A percentile compares a stretch with the other conserved stretches of the same genome.
phyloP scores from a whole-genome alignment of 2,888 invertebrate species.

The Brachylomia viminalis region DNA sequence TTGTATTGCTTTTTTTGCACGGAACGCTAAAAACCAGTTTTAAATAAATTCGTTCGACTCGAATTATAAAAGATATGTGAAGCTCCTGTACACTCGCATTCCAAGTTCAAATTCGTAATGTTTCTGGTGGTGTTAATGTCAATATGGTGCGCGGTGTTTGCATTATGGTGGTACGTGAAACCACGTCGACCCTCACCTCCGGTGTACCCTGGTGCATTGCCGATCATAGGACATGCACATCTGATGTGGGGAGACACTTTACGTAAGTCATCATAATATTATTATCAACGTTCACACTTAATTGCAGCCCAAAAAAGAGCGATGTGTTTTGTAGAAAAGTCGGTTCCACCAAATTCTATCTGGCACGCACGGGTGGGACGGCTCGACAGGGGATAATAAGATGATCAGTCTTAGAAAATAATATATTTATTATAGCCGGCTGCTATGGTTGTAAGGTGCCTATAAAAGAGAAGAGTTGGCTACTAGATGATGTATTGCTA shows the following conservation, averaged over 20 bases:
- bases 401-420: too few species aligned
- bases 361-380: too few species aligned
- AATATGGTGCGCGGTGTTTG: slow-evolving; percentile 6
- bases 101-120: neutral
- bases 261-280: neutral
- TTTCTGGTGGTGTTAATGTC: neutral
- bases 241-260: neutral
- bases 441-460: too few species aligned
- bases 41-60: neutral
- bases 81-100: neutral
- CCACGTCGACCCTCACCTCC: slow-evolving; percentile 6
- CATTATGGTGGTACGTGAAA: slow-evolving; percentile 2
- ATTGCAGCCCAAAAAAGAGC: neutral
- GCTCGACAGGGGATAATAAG: too few species aligned
- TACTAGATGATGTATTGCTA: too few species aligned
- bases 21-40: neutral
- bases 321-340: too few species aligned
- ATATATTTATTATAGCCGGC: too few species aligned
- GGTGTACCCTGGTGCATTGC: slow-evolving; percentile 20
- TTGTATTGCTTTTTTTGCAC: neutral
- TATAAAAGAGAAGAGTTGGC: too few species aligned
- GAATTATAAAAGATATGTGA: neutral
- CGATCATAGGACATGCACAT: slow-evolving; percentile 25
- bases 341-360: neutral
- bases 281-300: neutral